Percentiles rank a stretch among this genome's conserved stretches.
Conservation (phyloP, 2,888 invertebrate species). For the Nemotelus pantherinus region DNA sequence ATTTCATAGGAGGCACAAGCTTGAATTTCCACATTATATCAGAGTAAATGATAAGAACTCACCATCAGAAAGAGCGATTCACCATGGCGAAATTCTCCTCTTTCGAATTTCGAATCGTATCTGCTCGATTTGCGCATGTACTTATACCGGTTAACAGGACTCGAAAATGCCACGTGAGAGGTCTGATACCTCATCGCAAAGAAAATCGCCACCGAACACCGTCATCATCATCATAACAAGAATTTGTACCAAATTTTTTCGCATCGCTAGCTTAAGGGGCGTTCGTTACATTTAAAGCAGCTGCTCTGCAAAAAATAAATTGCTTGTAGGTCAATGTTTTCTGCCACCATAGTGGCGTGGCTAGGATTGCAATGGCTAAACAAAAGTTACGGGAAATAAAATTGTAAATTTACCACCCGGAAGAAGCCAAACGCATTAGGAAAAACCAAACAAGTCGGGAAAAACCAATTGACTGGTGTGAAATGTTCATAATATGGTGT, state of each 20-base stretch:
- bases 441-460: background rate
- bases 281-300: constrained; percentile 32
- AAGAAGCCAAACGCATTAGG: background rate
- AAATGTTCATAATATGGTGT: too few species aligned
- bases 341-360: background rate
- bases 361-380: constrained; percentile 12
- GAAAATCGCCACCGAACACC: constrained; percentile 21
- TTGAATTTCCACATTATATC: too few species aligned
- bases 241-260: constrained; percentile 24
- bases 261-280: constrained; percentile 21
- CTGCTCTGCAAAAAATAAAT: constrained; percentile 29
- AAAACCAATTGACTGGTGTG: too few species aligned
- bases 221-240: constrained; percentile 7
- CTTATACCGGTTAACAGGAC: background rate
- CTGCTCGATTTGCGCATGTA: background rate
- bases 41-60: too few species aligned
- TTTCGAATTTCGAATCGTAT: background rate
- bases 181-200: background rate
- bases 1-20: too few species aligned
- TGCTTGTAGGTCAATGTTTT: constrained; percentile 39
- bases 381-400: constrained; percentile 8
- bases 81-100: background rate
- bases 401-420: background rate
- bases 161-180: background rate
- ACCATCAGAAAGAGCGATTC: too few species aligned